Conservation (phyloP, 2,797 vertebrate species). For the Melanotaenia trifasciata region DNA sequence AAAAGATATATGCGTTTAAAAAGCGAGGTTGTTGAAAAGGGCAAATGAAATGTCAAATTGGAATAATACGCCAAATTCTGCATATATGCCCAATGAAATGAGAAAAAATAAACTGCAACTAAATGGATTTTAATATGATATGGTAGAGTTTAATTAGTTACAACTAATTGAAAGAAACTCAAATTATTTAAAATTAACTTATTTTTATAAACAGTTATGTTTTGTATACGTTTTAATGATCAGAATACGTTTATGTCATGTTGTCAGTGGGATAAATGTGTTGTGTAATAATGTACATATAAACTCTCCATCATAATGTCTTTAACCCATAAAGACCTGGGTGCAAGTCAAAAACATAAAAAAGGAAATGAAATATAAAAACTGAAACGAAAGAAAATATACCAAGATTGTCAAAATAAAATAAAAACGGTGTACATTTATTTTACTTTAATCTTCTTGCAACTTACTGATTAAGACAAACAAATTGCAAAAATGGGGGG, state of each 20-base stretch:
- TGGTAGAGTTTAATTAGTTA: neutral
- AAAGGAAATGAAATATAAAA: constrained; percentile 4
- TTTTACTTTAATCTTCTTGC: constrained; percentile 3
- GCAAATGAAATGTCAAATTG: neutral
- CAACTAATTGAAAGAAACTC: neutral
- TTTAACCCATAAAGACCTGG: constrained; percentile 21
- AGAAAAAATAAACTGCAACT: neutral
- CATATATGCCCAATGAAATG: neutral
- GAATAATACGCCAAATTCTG: neutral
- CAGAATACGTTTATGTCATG: neutral
- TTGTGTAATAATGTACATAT: constrained; percentile 35
- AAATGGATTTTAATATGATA: neutral
- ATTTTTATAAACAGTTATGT: neutral
- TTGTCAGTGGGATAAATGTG: constrained; percentile 6
- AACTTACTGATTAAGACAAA: constrained; percentile 23
- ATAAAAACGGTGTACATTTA: neutral
- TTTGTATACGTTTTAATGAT: neutral
- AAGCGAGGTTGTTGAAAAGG: neutral
- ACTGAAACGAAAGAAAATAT: constrained; percentile 16
- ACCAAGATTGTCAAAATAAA: neutral
- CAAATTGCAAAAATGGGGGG: constrained; percentile 3
- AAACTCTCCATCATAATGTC: constrained; percentile 44
- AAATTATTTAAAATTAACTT: neutral
- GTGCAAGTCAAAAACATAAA: neutral
- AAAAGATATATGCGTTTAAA: neutral